Conservation (phyloP, 1,140 invertebrate species). For the Conopomorpha cramerella region DNA sequence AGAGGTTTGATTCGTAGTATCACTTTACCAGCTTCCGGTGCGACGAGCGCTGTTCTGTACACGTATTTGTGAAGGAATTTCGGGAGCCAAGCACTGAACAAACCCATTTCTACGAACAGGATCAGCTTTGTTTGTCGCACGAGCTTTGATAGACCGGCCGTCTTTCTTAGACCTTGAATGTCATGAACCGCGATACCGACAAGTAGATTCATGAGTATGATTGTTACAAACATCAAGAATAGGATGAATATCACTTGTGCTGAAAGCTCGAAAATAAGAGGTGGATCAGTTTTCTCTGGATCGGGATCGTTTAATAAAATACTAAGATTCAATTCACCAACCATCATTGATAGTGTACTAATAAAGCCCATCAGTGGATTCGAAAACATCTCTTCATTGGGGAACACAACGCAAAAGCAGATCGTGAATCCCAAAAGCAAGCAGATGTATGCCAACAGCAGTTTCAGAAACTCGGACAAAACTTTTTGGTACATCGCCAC, state of each 20-base stretch:
- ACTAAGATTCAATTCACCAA: conserved; percentile 70
- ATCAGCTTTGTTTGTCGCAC: conserved; percentile 71
- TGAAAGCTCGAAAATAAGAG: conserved; percentile 57
- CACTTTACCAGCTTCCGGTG: conserved; percentile 60
- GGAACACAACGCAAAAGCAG: conserved; percentile 69
- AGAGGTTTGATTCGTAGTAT: conserved; percentile 68
- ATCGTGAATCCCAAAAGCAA: conserved; percentile 68
- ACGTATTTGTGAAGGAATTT: conserved; percentile 53
- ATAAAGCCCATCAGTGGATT: conserved; percentile 64
- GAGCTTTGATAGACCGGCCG: conserved; percentile 69
- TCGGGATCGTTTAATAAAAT: conserved; percentile 62
- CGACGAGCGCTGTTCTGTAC: conserved; percentile 57
- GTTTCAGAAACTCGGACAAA: conserved; percentile 66
- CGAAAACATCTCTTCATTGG: conserved; percentile 64
- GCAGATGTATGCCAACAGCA: conserved; percentile 66
- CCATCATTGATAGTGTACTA: conserved; percentile 72
- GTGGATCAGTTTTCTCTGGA: conserved; percentile 33
- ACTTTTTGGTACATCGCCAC: conserved; percentile 72
- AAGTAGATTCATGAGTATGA: conserved; percentile 71
- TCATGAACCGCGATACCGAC: conserved; percentile 73
- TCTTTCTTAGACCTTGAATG: conserved; percentile 70
- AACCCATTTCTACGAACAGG: conserved; percentile 67
- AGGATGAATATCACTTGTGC: conserved; percentile 67
- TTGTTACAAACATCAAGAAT: conserved; percentile 70
- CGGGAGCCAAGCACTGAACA: conserved; percentile 65